A percentile compares a stretch with the other conserved stretches of the same genome.
These are phyloP conservation scores for Ochropacha duplaris DNA, from an alignment of 2,888 invertebrate genomes.

Conservation along the genomic window DNA sequence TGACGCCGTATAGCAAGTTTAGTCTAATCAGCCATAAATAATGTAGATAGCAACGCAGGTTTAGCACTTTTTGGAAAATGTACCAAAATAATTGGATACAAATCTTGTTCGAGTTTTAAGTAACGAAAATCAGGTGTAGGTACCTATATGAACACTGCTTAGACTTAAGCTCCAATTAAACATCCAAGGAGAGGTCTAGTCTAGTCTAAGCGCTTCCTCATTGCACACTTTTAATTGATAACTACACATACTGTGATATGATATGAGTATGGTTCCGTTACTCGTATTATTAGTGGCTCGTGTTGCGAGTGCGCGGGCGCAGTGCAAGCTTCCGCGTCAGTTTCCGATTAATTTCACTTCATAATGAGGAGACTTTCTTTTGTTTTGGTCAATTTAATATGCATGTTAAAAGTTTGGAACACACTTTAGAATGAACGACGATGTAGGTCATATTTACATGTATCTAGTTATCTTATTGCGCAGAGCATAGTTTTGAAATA, in stretches of 20 bases:
- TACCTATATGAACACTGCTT: too few species aligned
- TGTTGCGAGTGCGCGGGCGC: background rate
- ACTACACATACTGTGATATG: background rate
- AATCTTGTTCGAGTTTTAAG: too few species aligned
- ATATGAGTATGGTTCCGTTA: background rate
- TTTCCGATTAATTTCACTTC: slow-evolving; percentile 13
- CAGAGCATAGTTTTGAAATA: too few species aligned
- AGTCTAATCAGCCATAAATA: too few species aligned
- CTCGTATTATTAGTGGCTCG: background rate
- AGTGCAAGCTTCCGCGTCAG: slow-evolving; percentile 6
- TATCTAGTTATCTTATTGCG: too few species aligned
- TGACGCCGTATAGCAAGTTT: too few species aligned
- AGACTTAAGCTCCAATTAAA: too few species aligned
- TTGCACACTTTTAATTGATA: background rate
- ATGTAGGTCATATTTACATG: background rate
- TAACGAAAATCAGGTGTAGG: too few species aligned
- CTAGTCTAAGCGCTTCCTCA: background rate
- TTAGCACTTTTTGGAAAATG: too few species aligned
- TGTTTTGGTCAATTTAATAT: slow-evolving; percentile 1
- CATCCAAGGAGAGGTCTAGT: too few species aligned
- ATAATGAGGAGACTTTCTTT: slow-evolving; percentile 7
- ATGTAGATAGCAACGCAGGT: too few species aligned
- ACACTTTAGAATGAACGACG: background rate
- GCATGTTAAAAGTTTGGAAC: background rate
- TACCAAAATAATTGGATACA: too few species aligned